Percentiles rank a stretch among this genome's conserved stretches.
Evolutionary conservation across 2,113 vertebrate species (phyloP).

Genomic region (Micronycteris hirsuta): DNA sequence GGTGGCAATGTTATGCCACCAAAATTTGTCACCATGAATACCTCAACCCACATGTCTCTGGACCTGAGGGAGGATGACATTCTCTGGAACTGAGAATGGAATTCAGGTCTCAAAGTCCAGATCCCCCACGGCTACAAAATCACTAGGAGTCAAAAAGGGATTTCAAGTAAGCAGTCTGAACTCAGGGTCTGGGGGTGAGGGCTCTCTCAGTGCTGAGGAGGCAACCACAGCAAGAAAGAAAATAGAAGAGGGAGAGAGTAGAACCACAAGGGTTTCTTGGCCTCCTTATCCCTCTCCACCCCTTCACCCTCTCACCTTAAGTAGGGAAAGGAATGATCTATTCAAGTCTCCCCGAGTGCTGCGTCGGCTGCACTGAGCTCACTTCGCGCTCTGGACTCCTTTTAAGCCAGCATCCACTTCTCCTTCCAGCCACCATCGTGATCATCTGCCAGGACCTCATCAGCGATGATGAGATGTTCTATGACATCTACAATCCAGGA

Average conservation of each 20-base stretch:
- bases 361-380: not conserved
- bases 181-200: not conserved
- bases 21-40: not conserved
- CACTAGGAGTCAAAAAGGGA: not conserved
- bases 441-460: too few species aligned
- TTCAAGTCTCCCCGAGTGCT: not conserved
- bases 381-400: not conserved
- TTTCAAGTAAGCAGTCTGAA: not conserved
- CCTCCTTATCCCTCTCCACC: not conserved
- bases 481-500: too few species aligned
- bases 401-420: not conserved
- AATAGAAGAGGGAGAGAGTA: not conserved
- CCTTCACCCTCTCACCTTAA: not conserved
- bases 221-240: not conserved
- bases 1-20: not conserved
- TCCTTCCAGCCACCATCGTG: not conserved
- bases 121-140: not conserved
- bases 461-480: too few species aligned
- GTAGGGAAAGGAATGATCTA: not conserved
- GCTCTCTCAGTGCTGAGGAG: not conserved
- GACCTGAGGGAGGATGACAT: not conserved
- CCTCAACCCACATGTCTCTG: not conserved
- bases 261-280: not conserved
- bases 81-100: not conserved
- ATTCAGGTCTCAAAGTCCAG: not conserved